Percentiles rank a stretch among this genome's conserved stretches.
Evolutionary conservation across 2,888 invertebrate genomes (phyloP).

Genomic region (Marronus borbonicus): DNA sequence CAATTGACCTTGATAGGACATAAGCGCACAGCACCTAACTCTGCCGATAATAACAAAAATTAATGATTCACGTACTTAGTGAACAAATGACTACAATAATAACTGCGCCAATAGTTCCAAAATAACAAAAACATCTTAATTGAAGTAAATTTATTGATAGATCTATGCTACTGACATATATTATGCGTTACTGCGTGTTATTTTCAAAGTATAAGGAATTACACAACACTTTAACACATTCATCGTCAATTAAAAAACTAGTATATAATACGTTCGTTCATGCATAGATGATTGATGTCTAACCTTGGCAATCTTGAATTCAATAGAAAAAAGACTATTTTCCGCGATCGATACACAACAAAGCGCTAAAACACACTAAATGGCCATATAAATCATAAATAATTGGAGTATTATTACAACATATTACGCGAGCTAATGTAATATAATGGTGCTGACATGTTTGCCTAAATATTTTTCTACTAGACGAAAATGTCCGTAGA

Average conservation of each 20-base stretch:
- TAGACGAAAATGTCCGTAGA: conserved; percentile 43
- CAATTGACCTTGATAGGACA: too few species aligned
- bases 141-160: too few species aligned
- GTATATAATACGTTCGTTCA: not conserved
- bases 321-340: not conserved
- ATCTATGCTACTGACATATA: too few species aligned
- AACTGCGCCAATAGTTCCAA: too few species aligned
- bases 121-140: too few species aligned
- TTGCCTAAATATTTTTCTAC: conserved; percentile 34
- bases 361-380: not conserved
- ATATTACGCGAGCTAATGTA: not conserved
- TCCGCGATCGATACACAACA: not conserved
- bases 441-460: conserved; percentile 10
- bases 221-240: not conserved
- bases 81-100: too few species aligned
- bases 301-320: conserved; percentile 6
- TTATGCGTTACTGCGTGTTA: not conserved
- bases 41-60: too few species aligned
- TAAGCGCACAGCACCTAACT: too few species aligned
- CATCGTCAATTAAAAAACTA: not conserved
- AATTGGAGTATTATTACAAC: conserved; percentile 10
- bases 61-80: too few species aligned
- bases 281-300: conserved; percentile 16
- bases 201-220: not conserved
- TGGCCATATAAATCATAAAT: not conserved